These are phyloP conservation scores for Plectropomus leopardus DNA, from an alignment of 2,113 vertebrate genomes.

Conservation along the genomic window DNA sequence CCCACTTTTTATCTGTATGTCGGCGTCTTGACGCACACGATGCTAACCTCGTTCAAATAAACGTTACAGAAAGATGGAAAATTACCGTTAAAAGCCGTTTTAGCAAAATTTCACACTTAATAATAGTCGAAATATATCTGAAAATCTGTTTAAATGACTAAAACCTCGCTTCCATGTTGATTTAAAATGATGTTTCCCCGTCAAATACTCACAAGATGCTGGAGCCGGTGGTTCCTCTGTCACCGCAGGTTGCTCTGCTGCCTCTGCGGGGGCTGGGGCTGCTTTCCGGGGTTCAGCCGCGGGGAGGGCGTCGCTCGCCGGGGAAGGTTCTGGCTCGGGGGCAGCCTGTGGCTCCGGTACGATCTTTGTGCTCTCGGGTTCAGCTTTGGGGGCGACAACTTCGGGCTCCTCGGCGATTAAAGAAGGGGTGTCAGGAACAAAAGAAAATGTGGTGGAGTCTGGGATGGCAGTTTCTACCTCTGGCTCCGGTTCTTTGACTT, in stretches of 20 bases:
- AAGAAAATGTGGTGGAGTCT: conserved; percentile 58
- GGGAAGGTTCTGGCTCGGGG: conserved; percentile 57
- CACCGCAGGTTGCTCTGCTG: conserved; percentile 64
- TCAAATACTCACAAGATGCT: conserved; percentile 74
- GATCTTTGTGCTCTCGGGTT: conserved; percentile 43
- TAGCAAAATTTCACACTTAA: too few relatives aligned
- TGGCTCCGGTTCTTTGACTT: not conserved
- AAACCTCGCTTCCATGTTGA: not conserved
- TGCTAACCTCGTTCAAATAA: conserved; percentile 21
- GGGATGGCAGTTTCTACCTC: too few relatives aligned
- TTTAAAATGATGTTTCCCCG: not conserved
- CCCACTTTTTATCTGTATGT: not conserved
- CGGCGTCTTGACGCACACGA: not conserved
- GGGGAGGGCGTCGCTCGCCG: conserved; percentile 75
- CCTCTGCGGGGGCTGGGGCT: conserved; percentile 71
- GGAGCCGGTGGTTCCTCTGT: conserved; percentile 72
- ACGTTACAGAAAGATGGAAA: conserved; percentile 6
- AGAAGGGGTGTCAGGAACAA: not conserved
- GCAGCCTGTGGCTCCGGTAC: conserved; percentile 32
- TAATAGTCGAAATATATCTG: accelerated
- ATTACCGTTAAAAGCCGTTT: not conserved
- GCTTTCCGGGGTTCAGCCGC: conserved; percentile 61
- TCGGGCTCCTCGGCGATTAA: not conserved
- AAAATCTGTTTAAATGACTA: accelerated
- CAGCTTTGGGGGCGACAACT: conserved; percentile 46